phyloP scores from a whole-genome alignment of 2,888 invertebrate species.

The Tipula unca region DNA sequence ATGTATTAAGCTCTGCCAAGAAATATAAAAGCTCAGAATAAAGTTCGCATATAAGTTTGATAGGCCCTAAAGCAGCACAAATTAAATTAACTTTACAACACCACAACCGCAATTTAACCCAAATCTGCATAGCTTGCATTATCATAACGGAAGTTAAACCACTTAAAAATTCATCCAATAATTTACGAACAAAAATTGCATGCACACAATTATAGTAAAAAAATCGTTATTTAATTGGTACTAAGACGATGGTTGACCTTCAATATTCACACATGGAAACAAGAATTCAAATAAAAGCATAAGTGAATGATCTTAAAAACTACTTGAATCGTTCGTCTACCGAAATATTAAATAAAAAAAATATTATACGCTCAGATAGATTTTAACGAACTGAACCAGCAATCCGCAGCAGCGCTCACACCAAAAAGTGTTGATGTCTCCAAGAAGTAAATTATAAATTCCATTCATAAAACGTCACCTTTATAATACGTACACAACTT shows the following conservation, averaged over 20 bases:
- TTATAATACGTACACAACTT: not conserved
- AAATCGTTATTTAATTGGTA: not conserved
- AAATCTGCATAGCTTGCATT: not conserved
- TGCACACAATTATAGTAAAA: not conserved
- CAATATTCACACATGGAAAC: not conserved
- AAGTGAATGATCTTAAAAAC: not conserved
- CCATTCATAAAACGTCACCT: conserved; percentile 14
- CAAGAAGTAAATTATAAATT: not conserved
- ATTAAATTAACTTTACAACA: not conserved
- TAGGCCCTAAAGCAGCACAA: too few relatives aligned
- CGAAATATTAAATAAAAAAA: not conserved
- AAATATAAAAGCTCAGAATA: too few relatives aligned
- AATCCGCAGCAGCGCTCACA: not conserved
- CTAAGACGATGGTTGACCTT: not conserved
- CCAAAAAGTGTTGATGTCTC: not conserved
- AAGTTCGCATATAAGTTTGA: too few relatives aligned
- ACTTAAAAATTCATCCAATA: too few relatives aligned
- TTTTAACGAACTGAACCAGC: not conserved
- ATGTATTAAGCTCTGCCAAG: too few relatives aligned
- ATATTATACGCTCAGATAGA: not conserved
- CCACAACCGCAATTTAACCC: not conserved
- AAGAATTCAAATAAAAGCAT: not conserved
- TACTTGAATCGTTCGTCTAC: not conserved
- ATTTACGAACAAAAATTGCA: not conserved
- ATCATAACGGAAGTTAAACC: not conserved